Base-by-base conservation (phyloP, 2,888 invertebrate species). In the Trachelus stipa region DNA sequence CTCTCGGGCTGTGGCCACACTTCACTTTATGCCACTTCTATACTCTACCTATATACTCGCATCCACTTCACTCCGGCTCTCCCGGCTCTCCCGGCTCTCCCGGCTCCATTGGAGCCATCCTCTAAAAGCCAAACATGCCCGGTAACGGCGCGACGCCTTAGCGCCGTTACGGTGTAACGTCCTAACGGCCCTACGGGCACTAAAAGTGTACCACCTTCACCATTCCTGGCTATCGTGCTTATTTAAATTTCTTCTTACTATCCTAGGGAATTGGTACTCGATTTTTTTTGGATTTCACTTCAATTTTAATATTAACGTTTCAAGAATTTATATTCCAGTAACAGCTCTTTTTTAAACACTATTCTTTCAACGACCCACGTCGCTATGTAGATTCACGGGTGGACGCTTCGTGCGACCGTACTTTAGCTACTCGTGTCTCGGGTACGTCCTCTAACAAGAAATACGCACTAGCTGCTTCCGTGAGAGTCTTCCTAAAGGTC, bases 91-190 rank as follows among this genome's bases (percentile, higher is more conserved):
- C 23, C 23, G 56, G 23, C 15, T 23, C 56, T 56, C 1, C 23
- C 23, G 56, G 56, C 56, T 56, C 56, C 56, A 56, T 56, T 23
- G 56, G 56, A 31, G 71, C 35, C 35, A 31, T 71, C 71, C 71
- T 71, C 71, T 71, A 71, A 71, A 71, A 71, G 71, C 71, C 71
- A 71, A 71, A 71, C 71, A 71, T 71, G 71, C 71, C 12, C 34
- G 12, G 71, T 71, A 71, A 71, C 71, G 31, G 71, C 71, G 33
- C 71, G 31, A 31, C 71, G 71, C 23, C 56, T 56, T 56, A 56
- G 56, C 56, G 56, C 56, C 56, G 56, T 56, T 23, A 56, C 56
- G 56, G 23, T 56, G 56, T 56, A 56, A 23, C 56, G 9, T 56
- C 56, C 23, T 56, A 23, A 56, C 56, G 56, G 56, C 56, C 9